Percentiles rank a stretch among this genome's conserved stretches.
Conservation (phyloP, 1,140 invertebrate genomes). For the Drosophila malerkotliana region DNA sequence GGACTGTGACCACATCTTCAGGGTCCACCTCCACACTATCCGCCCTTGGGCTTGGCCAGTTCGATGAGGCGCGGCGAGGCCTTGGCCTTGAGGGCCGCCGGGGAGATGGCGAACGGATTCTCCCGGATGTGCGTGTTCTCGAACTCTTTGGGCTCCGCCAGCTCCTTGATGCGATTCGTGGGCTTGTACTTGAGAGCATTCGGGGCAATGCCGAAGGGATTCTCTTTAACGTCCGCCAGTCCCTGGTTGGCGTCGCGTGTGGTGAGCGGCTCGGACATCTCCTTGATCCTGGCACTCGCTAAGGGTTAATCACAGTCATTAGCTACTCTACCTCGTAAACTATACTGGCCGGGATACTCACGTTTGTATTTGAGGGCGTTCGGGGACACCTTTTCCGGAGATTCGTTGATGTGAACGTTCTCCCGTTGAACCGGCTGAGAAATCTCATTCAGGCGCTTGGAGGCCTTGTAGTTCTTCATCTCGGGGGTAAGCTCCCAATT, state of each 20-base stretch:
- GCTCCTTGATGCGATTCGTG: constrained; percentile 82
- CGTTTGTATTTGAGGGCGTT: constrained; percentile 66
- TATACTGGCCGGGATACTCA: constrained; percentile 16
- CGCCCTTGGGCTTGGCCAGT: constrained; percentile 83
- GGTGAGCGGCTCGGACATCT: constrained; percentile 62
- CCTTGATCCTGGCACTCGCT: constrained; percentile 69
- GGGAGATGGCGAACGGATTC: constrained; percentile 74
- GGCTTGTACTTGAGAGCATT: constrained; percentile 84
- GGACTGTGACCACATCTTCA: neutral
- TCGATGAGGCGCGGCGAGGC: constrained; percentile 84
- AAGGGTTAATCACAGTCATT: neutral
- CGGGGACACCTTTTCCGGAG: constrained; percentile 53
- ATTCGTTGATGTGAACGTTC: constrained; percentile 56
- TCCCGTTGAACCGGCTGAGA: constrained; percentile 39
- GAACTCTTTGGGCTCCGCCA: constrained; percentile 84
- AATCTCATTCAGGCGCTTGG: constrained; percentile 56
- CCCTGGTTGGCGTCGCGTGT: constrained; percentile 57
- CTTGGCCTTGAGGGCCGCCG: constrained; percentile 84
- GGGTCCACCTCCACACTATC: constrained; percentile 4
- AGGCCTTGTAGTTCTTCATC: constrained; percentile 49
- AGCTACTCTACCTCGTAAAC: neutral
- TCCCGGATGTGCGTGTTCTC: constrained; percentile 77
- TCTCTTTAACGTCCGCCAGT: constrained; percentile 62
- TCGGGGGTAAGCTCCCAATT: constrained; percentile 58
- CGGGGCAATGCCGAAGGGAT: constrained; percentile 69